A percentile compares a stretch with the other conserved stretches of the same genome.
phyloP scores from a whole-genome alignment of 2,888 invertebrate species.

The Macrophya alboannulata region DNA sequence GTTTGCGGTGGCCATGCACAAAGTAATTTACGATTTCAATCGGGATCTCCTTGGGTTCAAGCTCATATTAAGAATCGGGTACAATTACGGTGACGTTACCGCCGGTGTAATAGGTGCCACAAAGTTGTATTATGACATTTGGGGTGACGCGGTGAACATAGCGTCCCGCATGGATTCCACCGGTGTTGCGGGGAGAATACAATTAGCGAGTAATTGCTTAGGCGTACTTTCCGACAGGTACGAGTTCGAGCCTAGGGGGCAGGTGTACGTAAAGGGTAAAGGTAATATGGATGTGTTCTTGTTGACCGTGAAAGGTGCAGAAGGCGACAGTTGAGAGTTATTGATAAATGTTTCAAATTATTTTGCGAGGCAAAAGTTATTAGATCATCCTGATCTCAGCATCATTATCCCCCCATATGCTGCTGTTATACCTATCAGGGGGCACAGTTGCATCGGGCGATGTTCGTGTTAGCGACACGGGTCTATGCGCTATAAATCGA shows the following conservation, averaged over 20 bases:
- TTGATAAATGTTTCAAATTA: slow-evolving; percentile 11
- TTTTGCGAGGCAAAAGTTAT: neutral
- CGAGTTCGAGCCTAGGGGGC: slow-evolving; percentile 95
- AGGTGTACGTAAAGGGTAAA: slow-evolving; percentile 98
- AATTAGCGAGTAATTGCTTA: slow-evolving; percentile 90
- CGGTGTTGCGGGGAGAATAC: slow-evolving; percentile 92
- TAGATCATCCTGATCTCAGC: neutral
- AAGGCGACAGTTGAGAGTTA: slow-evolving; percentile 69
- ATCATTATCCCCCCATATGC: neutral
- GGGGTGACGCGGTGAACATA: slow-evolving; percentile 99
- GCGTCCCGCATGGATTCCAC: slow-evolving; percentile 99
- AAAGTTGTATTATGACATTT: slow-evolving; percentile 98
- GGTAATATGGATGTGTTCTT: slow-evolving; percentile 97
- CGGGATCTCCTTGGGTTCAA: slow-evolving; percentile 95
- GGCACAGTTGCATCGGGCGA: neutral
- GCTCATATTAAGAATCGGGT: slow-evolving; percentile 92
- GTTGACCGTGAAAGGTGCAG: slow-evolving; percentile 81
- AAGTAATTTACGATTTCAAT: slow-evolving; percentile 93
- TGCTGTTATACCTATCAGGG: neutral
- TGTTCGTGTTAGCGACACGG: neutral
- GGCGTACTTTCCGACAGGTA: slow-evolving; percentile 88
- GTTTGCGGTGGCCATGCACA: slow-evolving; percentile 95
- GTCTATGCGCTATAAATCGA: neutral
- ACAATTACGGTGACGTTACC: slow-evolving; percentile 97
- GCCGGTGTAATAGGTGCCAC: slow-evolving; percentile 98